Evolutionary conservation across 2,113 vertebrate species (phyloP).

Genomic region (Neogobius melanostomus): DNA sequence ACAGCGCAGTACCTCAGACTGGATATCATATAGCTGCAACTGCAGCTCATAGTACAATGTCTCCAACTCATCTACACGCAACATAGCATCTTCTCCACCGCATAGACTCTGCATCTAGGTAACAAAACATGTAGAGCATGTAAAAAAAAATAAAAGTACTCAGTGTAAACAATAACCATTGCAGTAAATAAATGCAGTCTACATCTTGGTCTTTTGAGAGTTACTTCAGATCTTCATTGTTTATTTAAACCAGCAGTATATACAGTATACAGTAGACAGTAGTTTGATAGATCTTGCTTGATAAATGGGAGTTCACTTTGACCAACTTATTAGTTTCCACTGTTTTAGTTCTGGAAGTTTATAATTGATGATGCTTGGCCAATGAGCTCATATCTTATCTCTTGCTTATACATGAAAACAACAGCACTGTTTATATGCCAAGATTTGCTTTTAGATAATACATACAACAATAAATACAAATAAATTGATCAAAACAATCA

Average conservation of each 20-base stretch:
- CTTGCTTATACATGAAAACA: not conserved
- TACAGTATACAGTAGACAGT: too few species aligned
- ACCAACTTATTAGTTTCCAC: slow-evolving; percentile 27
- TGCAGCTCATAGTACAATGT: slow-evolving; percentile 95
- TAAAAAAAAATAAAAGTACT: not conserved
- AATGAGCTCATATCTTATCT: slow-evolving; percentile 44
- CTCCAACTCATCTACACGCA: slow-evolving; percentile 90
- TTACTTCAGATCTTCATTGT: too few species aligned
- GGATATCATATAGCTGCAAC: slow-evolving; percentile 95
- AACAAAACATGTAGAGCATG: not conserved
- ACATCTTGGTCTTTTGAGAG: too few species aligned
- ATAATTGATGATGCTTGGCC: slow-evolving; percentile 35
- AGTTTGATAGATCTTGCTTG: not conserved
- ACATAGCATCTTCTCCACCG: slow-evolving; percentile 89
- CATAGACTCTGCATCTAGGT: slow-evolving; percentile 92
- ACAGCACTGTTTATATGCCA: too few species aligned
- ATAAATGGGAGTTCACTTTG: slow-evolving; percentile 16
- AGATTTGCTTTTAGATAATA: too few species aligned
- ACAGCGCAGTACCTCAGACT: slow-evolving; percentile 94
- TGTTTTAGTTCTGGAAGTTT: slow-evolving; percentile 38
- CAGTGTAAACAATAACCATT: too few species aligned
- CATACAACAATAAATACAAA: too few species aligned
- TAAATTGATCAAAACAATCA: too few species aligned
- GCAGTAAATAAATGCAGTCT: not conserved
- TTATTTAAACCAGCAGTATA: too few species aligned